phyloP scores from a whole-genome alignment of 2,888 invertebrate species.

The Dynastes tityus region DNA sequence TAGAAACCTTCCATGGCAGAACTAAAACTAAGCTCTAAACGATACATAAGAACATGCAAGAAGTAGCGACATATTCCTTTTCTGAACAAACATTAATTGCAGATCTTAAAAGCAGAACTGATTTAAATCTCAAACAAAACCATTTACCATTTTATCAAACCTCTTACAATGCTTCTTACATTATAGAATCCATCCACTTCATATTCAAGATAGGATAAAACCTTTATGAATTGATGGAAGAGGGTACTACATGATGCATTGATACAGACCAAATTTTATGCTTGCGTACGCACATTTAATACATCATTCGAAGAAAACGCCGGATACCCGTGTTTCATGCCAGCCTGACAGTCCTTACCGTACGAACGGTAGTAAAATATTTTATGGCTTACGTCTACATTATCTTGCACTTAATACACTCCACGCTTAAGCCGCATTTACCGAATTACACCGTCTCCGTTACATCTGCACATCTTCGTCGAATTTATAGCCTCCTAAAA shows the following conservation, averaged over 20 bases:
- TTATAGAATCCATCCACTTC: too few relatives aligned
- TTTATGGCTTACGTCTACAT: constrained; percentile 24
- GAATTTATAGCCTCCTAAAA: constrained; percentile 12
- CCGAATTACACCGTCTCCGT: neutral
- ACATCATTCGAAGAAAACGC: neutral
- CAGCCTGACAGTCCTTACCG: neutral
- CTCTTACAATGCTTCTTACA: too few relatives aligned
- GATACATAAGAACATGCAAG: too few relatives aligned
- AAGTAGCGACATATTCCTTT: too few relatives aligned
- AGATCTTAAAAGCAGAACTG: too few relatives aligned
- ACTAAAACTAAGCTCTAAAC: too few relatives aligned
- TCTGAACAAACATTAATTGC: too few relatives aligned
- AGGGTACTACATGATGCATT: neutral
- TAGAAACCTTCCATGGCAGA: too few relatives aligned
- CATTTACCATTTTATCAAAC: too few relatives aligned
- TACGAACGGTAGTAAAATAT: constrained; percentile 23
- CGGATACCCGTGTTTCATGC: neutral
- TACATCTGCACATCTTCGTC: neutral
- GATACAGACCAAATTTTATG: neutral
- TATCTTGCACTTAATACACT: constrained; percentile 26
- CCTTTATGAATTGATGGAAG: neutral
- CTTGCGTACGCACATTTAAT: neutral
- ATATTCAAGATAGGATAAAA: too few relatives aligned
- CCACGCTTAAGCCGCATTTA: constrained; percentile 8
- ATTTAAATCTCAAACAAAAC: too few relatives aligned